A percentile compares a stretch with the other conserved stretches of the same genome.
Conservation (phyloP, 1,140 invertebrate species). For the Lepidurus packardi region DNA sequence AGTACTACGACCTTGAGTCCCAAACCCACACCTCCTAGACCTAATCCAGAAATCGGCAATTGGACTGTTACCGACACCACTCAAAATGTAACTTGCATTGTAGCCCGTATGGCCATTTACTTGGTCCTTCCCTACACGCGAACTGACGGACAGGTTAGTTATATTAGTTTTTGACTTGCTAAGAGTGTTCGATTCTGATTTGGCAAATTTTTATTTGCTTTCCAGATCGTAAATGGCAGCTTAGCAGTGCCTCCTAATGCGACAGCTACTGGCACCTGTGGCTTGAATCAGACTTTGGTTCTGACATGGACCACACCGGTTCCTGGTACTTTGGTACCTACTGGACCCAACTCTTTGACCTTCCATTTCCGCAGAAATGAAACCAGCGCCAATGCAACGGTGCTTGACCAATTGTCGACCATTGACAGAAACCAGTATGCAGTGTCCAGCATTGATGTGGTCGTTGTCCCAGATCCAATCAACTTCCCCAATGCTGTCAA, state of each 20-base stretch:
- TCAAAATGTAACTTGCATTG: slow-evolving; percentile 30
- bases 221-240: slow-evolving; percentile 26
- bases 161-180: slow-evolving; percentile 5
- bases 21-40: slow-evolving; percentile 26
- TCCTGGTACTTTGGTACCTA: neutral
- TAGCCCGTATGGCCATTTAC: slow-evolving; percentile 24
- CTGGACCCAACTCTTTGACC: slow-evolving; percentile 22
- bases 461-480: neutral
- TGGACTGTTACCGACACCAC: slow-evolving; percentile 25
- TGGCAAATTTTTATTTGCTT: neutral
- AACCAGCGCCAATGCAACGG: slow-evolving; percentile 22
- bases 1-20: slow-evolving; percentile 15
- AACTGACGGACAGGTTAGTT: slow-evolving; percentile 28
- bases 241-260: slow-evolving; percentile 24
- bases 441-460: neutral
- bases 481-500: slow-evolving; percentile 23
- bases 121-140: slow-evolving; percentile 27
- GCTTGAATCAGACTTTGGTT: slow-evolving; percentile 6
- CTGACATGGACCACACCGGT: slow-evolving; percentile 27
- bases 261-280: slow-evolving; percentile 30
- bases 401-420: neutral
- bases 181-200: neutral
- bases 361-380: slow-evolving; percentile 27
- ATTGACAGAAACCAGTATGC: slow-evolving; percentile 8
- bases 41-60: slow-evolving; percentile 24